Percentiles rank a stretch among this genome's conserved stretches.
These are phyloP conservation scores for Solea solea DNA, from an alignment of 2,113 vertebrate genomes.

Conservation along the genomic window DNA sequence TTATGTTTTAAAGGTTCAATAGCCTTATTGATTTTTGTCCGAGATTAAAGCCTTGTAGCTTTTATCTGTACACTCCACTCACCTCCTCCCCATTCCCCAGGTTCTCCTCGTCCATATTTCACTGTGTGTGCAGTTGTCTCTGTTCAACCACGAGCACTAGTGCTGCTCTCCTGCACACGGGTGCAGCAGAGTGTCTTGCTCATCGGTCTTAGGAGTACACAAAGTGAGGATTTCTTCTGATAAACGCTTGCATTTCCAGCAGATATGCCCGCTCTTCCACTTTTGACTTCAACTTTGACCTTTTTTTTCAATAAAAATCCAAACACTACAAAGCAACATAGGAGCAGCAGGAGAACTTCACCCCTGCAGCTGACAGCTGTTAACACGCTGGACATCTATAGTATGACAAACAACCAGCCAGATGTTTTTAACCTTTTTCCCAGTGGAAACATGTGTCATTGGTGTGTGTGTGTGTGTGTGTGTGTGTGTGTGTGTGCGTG, in stretches of 20 bases:
- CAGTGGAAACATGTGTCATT: slow-evolving; percentile 14
- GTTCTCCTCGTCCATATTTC: slow-evolving; percentile 40
- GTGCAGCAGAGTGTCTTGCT: slow-evolving; percentile 1
- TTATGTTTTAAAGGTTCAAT: slow-evolving; percentile 69
- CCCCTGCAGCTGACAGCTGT: slow-evolving; percentile 72
- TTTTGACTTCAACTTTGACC: slow-evolving; percentile 7
- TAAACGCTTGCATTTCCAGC: not conserved
- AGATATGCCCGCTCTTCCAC: not conserved
- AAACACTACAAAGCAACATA: slow-evolving; percentile 31
- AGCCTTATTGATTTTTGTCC: slow-evolving; percentile 72
- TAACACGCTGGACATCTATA: slow-evolving; percentile 50
- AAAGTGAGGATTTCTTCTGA: not conserved
- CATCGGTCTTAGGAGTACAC: not conserved
- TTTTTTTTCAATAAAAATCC: not conserved
- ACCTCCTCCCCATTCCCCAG: slow-evolving; percentile 13
- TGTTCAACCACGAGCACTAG: slow-evolving; percentile 22
- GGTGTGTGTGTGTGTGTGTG: slow-evolving; percentile 1
- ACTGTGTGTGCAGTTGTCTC: slow-evolving; percentile 31
- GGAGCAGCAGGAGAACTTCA: slow-evolving; percentile 46
- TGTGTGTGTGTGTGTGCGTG: slow-evolving; percentile 1
- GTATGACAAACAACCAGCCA: slow-evolving; percentile 45
- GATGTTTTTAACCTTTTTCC: slow-evolving; percentile 18
- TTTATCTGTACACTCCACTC: slow-evolving; percentile 51
- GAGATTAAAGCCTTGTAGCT: slow-evolving; percentile 70
- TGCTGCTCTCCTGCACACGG: slow-evolving; percentile 7